These are phyloP conservation scores for Sitta carolinensis DNA, from an alignment of 2,797 vertebrate species.

Conservation along the genomic window DNA sequence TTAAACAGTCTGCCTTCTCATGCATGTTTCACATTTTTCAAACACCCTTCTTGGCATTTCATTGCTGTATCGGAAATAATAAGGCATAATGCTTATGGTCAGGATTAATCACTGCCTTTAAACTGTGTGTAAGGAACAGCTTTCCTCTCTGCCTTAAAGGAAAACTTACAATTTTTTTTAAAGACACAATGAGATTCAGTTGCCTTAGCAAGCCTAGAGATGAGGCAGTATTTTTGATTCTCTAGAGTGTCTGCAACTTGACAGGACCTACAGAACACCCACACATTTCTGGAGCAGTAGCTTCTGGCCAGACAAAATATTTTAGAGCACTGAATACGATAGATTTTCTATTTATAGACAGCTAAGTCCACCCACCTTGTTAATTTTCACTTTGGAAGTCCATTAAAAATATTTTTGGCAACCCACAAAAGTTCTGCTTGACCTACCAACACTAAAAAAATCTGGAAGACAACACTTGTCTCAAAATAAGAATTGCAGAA, in stretches of 20 bases:
- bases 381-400: neutral
- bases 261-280: neutral
- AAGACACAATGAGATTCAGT: neutral
- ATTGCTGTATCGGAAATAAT: neutral
- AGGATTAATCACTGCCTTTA: neutral
- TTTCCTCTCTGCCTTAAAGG: neutral
- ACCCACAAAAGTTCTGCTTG: neutral
- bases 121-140: neutral
- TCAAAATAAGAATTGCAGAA: neutral
- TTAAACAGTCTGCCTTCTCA: neutral
- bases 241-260: neutral
- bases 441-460: neutral
- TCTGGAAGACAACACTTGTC: neutral
- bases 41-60: neutral
- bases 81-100: neutral
- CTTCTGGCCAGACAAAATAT: neutral
- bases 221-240: neutral
- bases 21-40: neutral
- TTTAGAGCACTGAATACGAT: neutral
- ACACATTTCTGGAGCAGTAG: neutral
- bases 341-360: neutral
- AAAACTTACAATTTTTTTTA: neutral
- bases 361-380: neutral
- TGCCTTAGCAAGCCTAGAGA: neutral
- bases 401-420: neutral